Conservation (phyloP, 2,113 vertebrate species). For the Scolopax mira region DNA sequence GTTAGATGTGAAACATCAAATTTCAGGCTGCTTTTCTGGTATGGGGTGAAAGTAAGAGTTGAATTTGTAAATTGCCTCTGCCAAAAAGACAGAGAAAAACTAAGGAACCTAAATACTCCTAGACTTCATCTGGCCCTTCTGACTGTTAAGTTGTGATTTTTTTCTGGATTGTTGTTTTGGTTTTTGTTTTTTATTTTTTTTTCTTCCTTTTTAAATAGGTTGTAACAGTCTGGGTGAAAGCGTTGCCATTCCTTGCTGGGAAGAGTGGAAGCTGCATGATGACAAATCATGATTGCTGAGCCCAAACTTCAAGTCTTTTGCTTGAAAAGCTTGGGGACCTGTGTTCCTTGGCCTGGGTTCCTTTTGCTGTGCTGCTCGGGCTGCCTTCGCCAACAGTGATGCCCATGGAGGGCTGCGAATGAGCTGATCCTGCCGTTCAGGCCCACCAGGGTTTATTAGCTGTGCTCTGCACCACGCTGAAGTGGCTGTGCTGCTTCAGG, state of each 20-base stretch:
- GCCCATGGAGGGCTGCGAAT: not conserved
- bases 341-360: not conserved
- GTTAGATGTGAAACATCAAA: not conserved
- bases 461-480: not conserved
- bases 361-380: too few relatives aligned
- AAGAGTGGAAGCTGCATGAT: not conserved
- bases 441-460: not conserved
- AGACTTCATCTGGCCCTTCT: not conserved
- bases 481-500: not conserved
- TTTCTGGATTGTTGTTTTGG: not conserved
- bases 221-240: not conserved
- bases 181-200: not conserved
- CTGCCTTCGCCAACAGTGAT: not conserved
- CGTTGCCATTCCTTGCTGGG: not conserved
- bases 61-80: not conserved
- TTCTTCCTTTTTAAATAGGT: not conserved
- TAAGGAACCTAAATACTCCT: fast-evolving
- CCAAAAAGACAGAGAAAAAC: not conserved
- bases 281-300: not conserved
- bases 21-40: not conserved
- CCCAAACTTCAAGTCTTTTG: not conserved
- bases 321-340: not conserved
- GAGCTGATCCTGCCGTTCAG: not conserved
- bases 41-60: not conserved
- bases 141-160: not conserved